Base-by-base conservation (phyloP, 64 coral and sea anemone species). In the Pocillopora verrucosa region DNA sequence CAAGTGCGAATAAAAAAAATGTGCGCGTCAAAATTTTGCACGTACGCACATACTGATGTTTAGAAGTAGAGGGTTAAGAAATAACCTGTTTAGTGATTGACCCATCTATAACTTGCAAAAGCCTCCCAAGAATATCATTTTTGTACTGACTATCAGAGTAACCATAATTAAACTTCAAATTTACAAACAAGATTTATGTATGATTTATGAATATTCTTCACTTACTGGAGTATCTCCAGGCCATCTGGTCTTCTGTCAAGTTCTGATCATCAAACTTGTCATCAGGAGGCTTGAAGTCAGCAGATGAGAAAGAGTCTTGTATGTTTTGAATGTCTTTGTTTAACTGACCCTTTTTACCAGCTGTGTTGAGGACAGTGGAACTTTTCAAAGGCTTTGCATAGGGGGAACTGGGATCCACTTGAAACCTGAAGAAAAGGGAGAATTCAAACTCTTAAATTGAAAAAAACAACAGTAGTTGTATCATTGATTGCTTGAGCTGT, bases 321-420 rank as follows among this genome's bases (percentile, higher is more conserved):
- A 80, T 79, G 59, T 90, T 76, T 45, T 90, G 90, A 59, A 91
- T 65, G 58, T 94, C 93, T 34, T 79, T 79, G 13, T 38, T 74
- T 13, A 93, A 65, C 15, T 97, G 76, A 51, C 82, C 88, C 25
- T 84, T 78, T 19, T 89, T 97, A 7, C 64, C 62, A 13, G 60
- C 82, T 16, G 85, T 65, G n/a, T 68, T 87, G 9, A 67, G 86
- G 34, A 84, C 34, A 58, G 86, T 97, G 58, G 84, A 51, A 67
- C 72, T 45, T 88, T 93, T 93, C 63, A 97, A 56, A 20, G 92
- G 95, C 59, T 92, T 90, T 34, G 95, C 88, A 61, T 88, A 97
- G 7, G 88, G 88, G 22, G 95, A 97, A 67, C 75, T 80, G 16
- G 92, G 92, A 65, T 94, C 88, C 45, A 97, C 73, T 64, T 88